Conservation (phyloP, 1,140 invertebrate genomes). For the Lasaia peninsularis region DNA sequence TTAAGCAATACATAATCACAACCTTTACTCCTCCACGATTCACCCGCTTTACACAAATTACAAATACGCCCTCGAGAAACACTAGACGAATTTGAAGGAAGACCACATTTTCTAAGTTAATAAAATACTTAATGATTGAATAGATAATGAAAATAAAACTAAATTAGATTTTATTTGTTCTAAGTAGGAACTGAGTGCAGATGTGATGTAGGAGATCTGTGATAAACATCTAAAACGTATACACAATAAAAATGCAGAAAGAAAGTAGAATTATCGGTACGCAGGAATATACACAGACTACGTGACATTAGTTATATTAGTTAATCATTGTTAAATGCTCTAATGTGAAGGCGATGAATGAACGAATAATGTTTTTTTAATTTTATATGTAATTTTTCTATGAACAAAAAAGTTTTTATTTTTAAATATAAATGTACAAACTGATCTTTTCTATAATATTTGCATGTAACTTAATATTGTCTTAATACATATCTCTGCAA, state of each 20-base stretch:
- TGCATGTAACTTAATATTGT: too few species aligned
- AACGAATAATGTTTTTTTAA: too few species aligned
- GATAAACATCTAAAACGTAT: constrained; percentile 42
- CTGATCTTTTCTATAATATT: too few species aligned
- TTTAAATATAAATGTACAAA: too few species aligned
- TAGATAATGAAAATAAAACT: constrained; percentile 54
- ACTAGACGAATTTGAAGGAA: constrained; percentile 41
- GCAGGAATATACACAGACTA: constrained; percentile 18
- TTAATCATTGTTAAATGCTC: neutral
- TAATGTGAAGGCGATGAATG: too few species aligned
- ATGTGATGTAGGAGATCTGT: constrained; percentile 66
- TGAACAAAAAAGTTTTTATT: too few species aligned
- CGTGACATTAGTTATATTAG: constrained; percentile 2
- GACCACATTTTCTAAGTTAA: constrained; percentile 58
- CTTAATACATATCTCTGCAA: too few species aligned
- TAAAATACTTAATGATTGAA: constrained; percentile 35
- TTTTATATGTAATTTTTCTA: too few species aligned
- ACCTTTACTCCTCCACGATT: constrained; percentile 6
- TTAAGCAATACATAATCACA: constrained; percentile 16
- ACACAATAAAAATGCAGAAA: constrained; percentile 57
- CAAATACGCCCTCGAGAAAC: constrained; percentile 8
- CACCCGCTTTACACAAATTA: constrained; percentile 8
- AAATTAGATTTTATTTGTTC: constrained; percentile 62
- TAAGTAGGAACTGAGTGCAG: constrained; percentile 75
- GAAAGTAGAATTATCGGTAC: constrained; percentile 24